Percentiles rank a stretch among this genome's conserved stretches.
Conservation (phyloP, 2,888 invertebrate species). For the Tillus elongatus region DNA sequence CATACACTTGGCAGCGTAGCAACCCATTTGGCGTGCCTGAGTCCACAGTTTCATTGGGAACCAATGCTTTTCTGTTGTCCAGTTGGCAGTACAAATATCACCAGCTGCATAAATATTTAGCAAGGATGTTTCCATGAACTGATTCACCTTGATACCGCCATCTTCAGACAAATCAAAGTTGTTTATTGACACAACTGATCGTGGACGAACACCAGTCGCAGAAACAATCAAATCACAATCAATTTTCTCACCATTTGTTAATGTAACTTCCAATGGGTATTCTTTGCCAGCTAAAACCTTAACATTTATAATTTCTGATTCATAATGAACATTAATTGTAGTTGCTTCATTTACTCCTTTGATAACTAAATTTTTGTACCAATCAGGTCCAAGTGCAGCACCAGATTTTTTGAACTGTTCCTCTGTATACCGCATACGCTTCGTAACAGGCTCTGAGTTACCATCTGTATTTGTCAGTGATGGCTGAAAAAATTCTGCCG, state of each 20-base stretch:
- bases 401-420: slow-evolving; percentile 55
- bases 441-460: slow-evolving; percentile 23
- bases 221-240: slow-evolving; percentile 88
- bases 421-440: slow-evolving; percentile 61
- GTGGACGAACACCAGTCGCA: slow-evolving; percentile 85
- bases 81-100: slow-evolving; percentile 80
- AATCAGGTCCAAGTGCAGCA: slow-evolving; percentile 94
- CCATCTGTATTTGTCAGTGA: slow-evolving; percentile 33
- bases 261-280: slow-evolving; percentile 51
- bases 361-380: slow-evolving; percentile 67
- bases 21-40: slow-evolving; percentile 96
- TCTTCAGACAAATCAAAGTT: slow-evolving; percentile 52
- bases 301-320: slow-evolving; percentile 48
- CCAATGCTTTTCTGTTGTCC: slow-evolving; percentile 74
- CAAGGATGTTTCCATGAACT: slow-evolving; percentile 73
- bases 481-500: slow-evolving; percentile 82
- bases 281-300: slow-evolving; percentile 30
- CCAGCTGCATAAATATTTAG: slow-evolving; percentile 86
- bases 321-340: slow-evolving; percentile 53
- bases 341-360: slow-evolving; percentile 39
- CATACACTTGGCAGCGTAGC: slow-evolving; percentile 89
- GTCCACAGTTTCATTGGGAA: slow-evolving; percentile 96
- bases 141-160: slow-evolving; percentile 79
- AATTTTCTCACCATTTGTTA: slow-evolving; percentile 63
- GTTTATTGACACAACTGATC: slow-evolving; percentile 48